Base-by-base conservation (phyloP, 2,797 vertebrate species). In the Steatocranus sp. region DNA sequence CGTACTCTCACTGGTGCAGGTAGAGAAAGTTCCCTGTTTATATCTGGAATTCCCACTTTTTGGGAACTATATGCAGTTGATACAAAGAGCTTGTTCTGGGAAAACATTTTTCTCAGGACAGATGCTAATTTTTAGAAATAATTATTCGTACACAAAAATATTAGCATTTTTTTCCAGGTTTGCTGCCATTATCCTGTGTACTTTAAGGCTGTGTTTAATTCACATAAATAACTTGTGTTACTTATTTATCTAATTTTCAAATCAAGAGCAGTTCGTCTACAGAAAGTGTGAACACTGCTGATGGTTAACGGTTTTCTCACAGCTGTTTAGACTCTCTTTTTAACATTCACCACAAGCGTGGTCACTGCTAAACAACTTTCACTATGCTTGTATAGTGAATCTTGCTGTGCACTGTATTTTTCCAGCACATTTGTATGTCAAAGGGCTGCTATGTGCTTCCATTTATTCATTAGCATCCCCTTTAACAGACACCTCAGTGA, bases 401-500 rank as follows among this genome's bases (percentile, higher is more conserved):
- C 2, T 11, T 1, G 54, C 25, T n/a, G 17, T 30, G 51, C 78
- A 54, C 15, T 74, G 48, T 41, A 49, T 73, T 76, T 86, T 48
- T 73, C 25, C 68, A 73, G 43, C 1, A 11, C 17, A 20, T 41
- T 63, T 27, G 4, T 38, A 51, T 54, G 25, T 77, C 11, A 63
- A 81, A 82, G 20, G n/a, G 20, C 51, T 74, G 30, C 48, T 34
- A 43, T 41, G 66, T 17, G 9, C 20, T 68, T 87, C 86, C 10
- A 87, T 82, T 76, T 85, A 89, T 86, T 83, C 76, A 85, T 81
- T 6, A 68, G 63, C 23, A 75, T 30, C 30, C 20, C 49, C 56
- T 82, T 79, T 73, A 87, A 38, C 82, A 32, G 61, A 88, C 78
- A 74, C 66, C 56, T 76, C 23, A 18, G 49, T 12, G 8, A 34